Conservation (phyloP, 92 coral and sea anemone genomes). For the Epizoanthus illoricatus region DNA sequence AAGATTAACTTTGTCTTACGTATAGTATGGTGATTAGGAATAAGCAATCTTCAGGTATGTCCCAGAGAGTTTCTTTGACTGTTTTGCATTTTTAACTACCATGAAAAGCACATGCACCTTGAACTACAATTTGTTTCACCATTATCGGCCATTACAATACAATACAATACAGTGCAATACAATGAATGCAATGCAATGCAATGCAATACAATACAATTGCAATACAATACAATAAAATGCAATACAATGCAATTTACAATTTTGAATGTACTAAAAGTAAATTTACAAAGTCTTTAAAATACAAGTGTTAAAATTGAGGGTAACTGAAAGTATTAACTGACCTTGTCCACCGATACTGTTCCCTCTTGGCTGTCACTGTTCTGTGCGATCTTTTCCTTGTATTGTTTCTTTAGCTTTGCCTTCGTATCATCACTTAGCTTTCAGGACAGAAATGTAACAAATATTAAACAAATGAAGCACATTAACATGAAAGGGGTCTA, state of each 20-base stretch:
- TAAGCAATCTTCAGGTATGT: too few species aligned
- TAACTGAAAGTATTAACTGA: neutral
- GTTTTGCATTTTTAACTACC: too few species aligned
- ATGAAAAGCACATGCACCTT: too few species aligned
- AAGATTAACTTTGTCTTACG: too few species aligned
- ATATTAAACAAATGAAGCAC: neutral
- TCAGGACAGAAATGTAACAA: neutral
- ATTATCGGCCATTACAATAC: neutral
- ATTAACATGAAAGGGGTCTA: too few species aligned
- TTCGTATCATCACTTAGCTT: neutral
- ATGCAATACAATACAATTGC: neutral
- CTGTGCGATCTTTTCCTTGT: slow-evolving; percentile 18
- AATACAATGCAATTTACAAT: neutral
- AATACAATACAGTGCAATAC: neutral
- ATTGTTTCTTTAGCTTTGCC: neutral
- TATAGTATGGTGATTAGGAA: too few species aligned
- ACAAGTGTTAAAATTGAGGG: neutral
- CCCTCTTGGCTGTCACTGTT: neutral
- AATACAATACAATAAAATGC: neutral
- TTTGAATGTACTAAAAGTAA: too few species aligned
- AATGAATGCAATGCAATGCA: neutral
- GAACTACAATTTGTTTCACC: too few species aligned
- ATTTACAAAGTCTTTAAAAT: too few species aligned
- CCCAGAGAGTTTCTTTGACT: too few species aligned
- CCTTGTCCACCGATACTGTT: slow-evolving; percentile 8